Evolutionary conservation across 2,888 invertebrate genomes (phyloP).

Genomic region (Eulithis prunata): DNA sequence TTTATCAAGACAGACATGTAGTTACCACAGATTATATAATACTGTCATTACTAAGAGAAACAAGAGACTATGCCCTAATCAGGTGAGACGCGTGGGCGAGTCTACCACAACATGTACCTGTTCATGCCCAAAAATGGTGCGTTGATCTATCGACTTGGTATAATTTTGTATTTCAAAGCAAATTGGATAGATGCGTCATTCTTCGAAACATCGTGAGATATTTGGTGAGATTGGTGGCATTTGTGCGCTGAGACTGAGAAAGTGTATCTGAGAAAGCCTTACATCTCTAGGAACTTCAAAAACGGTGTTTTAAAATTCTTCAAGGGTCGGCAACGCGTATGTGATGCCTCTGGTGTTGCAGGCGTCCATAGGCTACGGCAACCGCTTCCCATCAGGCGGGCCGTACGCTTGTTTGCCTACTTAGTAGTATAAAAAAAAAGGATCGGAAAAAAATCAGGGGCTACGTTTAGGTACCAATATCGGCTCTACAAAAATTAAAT

Average conservation of each 20-base stretch:
- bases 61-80: constrained; percentile 14
- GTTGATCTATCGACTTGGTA: constrained; percentile 5
- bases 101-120: constrained; percentile 13
- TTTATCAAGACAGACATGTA: not conserved
- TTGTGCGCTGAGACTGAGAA: not conserved
- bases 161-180: constrained; percentile 18
- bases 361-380: too few relatives aligned
- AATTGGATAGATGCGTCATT: constrained; percentile 14
- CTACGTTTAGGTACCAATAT: too few relatives aligned
- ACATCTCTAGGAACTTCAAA: too few relatives aligned
- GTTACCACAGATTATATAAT: not conserved
- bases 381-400: too few relatives aligned
- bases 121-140: constrained; percentile 26
- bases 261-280: too few relatives aligned
- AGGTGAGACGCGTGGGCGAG: constrained; percentile 25
- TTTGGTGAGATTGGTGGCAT: not conserved
- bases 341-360: too few relatives aligned
- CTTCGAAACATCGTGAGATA: not conserved
- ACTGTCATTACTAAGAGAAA: not conserved
- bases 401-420: too few relatives aligned
- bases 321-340: too few relatives aligned
- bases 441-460: too few relatives aligned
- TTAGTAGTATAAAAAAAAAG: too few relatives aligned
- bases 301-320: too few relatives aligned
- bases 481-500: too few relatives aligned